A percentile compares a stretch with the other conserved stretches of the same genome.
These are phyloP conservation scores for Sicus ferrugineus DNA, from an alignment of 2,888 invertebrate species.

Conservation along the genomic window DNA sequence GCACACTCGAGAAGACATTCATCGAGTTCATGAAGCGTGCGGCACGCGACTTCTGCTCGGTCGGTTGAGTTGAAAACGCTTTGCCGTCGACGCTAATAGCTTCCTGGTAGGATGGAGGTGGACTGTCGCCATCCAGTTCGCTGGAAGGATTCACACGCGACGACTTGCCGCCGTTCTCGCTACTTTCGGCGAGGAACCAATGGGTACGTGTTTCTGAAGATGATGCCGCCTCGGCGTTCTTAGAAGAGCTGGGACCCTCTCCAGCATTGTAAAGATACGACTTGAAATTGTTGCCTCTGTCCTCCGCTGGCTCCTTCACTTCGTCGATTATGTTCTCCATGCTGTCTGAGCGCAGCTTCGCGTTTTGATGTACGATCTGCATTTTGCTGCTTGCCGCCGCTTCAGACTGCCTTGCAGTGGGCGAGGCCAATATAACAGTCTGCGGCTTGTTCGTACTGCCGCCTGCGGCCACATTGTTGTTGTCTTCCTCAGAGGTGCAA, in stretches of 20 bases:
- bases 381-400: slow-evolving; percentile 26
- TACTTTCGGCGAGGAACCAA: slow-evolving; percentile 57
- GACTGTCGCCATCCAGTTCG: slow-evolving; percentile 57
- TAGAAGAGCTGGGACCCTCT: slow-evolving; percentile 31
- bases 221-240: slow-evolving; percentile 49
- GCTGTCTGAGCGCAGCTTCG: slow-evolving; percentile 56
- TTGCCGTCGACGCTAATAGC: slow-evolving; percentile 52
- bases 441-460: slow-evolving; percentile 28
- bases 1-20: slow-evolving; percentile 59
- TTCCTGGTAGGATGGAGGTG: slow-evolving; percentile 62
- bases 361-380: slow-evolving; percentile 61
- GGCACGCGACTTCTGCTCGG: slow-evolving; percentile 46
- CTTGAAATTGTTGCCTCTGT: slow-evolving; percentile 42
- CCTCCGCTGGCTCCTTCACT: slow-evolving; percentile 30
- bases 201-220: slow-evolving; percentile 55
- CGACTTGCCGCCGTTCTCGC: slow-evolving; percentile 35
- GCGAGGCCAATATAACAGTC: slow-evolving; percentile 40
- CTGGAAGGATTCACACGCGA: slow-evolving; percentile 46
- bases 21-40: slow-evolving; percentile 54
- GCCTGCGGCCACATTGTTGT: slow-evolving; percentile 43
- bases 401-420: slow-evolving; percentile 22
- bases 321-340: slow-evolving; percentile 57
- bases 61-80: slow-evolving; percentile 32
- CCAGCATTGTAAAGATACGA: slow-evolving; percentile 47
- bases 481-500: slow-evolving; percentile 66